A percentile compares a stretch with the other conserved stretches of the same genome.
Evolutionary conservation across 2,797 vertebrate species (phyloP).

Genomic region (Squalus acanthias): DNA sequence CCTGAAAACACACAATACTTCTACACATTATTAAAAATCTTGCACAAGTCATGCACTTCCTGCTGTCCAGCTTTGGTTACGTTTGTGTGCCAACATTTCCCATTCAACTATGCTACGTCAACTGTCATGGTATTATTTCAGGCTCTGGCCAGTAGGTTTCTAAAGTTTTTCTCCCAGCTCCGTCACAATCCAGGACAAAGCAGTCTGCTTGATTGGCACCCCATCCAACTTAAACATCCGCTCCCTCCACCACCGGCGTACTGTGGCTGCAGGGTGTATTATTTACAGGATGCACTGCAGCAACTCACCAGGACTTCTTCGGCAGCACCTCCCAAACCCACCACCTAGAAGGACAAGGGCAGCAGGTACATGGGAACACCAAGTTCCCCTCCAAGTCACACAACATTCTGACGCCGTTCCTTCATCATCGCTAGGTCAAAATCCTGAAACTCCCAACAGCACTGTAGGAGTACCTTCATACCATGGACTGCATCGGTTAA

Average conservation of each 20-base stretch:
- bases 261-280: neutral
- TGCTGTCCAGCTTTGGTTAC: neutral
- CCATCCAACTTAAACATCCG: neutral
- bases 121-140: neutral
- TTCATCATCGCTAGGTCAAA: no score
- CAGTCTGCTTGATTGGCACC: neutral
- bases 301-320: neutral
- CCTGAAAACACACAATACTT: neutral
- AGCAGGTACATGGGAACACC: neutral
- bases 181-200: neutral
- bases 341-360: neutral
- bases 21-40: neutral
- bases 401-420: no score
- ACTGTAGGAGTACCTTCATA: no score
- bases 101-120: neutral
- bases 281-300: neutral
- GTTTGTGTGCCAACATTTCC: neutral
- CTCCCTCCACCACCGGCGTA: neutral
- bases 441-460: no score
- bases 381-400: no score
- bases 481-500: no score
- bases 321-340: neutral
- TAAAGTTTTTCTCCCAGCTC: neutral
- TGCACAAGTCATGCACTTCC: neutral
- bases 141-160: neutral